Evolutionary conservation across 1,140 invertebrate species (phyloP).

Genomic region (Lucilia cuprina): DNA sequence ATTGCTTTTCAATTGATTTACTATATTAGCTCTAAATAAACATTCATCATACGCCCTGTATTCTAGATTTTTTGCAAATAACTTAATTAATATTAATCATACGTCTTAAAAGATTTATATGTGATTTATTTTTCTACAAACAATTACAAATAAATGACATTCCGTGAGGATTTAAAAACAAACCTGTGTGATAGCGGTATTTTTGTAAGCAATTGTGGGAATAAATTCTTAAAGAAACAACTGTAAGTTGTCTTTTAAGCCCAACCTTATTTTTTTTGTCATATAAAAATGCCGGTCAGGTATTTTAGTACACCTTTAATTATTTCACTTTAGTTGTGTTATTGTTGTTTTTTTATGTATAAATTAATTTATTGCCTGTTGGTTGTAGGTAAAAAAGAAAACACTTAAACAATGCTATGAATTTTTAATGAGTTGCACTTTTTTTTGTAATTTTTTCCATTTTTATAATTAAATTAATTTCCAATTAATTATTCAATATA

Average conservation of each 20-base stretch:
- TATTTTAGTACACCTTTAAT: not conserved
- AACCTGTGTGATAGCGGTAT: too few species aligned
- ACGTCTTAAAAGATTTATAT: not conserved
- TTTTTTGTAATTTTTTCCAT: not conserved
- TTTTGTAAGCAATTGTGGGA: too few species aligned
- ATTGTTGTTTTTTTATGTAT: too few species aligned
- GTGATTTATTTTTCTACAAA: too few species aligned
- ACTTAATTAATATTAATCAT: not conserved
- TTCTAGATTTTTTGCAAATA: not conserved
- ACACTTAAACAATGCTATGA: not conserved
- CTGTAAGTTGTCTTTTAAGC: not conserved
- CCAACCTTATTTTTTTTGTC: not conserved
- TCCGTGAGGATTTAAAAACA: too few species aligned
- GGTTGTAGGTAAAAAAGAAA: too few species aligned
- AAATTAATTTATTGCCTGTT: too few species aligned
- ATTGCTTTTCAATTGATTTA: not conserved
- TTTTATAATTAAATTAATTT: constrained; percentile 11
- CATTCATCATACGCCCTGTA: too few species aligned
- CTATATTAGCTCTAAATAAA: too few species aligned
- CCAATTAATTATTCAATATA: not conserved
- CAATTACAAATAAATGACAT: too few species aligned
- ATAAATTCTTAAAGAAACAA: too few species aligned
- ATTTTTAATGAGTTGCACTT: not conserved
- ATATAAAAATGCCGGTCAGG: not conserved
- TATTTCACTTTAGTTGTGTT: not conserved